Percentiles rank a stretch among this genome's conserved stretches.
phyloP scores from a whole-genome alignment of 2,888 invertebrate genomes.

The Strigamia maritima region DNA sequence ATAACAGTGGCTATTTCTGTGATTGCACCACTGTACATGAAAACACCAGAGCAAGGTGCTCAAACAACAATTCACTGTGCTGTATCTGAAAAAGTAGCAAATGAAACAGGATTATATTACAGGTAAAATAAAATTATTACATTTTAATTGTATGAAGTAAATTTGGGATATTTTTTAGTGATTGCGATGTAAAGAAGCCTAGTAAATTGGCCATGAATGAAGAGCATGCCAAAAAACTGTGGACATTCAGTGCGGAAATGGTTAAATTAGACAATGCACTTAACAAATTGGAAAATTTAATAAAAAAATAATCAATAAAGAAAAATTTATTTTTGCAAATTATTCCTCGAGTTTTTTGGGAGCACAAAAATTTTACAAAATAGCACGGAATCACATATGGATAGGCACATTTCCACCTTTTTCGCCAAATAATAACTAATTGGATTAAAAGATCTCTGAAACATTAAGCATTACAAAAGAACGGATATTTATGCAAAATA shows the following conservation, averaged over 20 bases:
- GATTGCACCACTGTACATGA: constrained; percentile 48
- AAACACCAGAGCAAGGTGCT: constrained; percentile 67
- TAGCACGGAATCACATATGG: no score
- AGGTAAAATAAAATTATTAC: constrained; percentile 61
- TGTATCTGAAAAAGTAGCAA: constrained; percentile 62
- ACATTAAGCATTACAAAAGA: no score
- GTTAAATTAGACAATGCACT: not conserved
- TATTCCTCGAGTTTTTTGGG: no score
- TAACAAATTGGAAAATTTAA: no score
- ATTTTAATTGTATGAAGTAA: no score
- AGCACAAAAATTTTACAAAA: no score
- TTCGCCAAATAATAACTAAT: no score
- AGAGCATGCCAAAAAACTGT: not conserved
- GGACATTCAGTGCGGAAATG: not conserved
- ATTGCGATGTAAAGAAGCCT: not conserved
- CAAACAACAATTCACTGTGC: constrained; percentile 68
- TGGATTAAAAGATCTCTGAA: no score
- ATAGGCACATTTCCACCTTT: no score
- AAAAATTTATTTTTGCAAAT: no score
- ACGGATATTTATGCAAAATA: no score
- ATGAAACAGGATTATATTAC: constrained; percentile 68
- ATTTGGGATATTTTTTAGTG: not conserved
- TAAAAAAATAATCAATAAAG: constrained; percentile 66
- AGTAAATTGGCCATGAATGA: not conserved
- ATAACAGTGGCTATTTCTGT: not conserved